These are phyloP conservation scores for Acipenser oxyrinchus DNA, from an alignment of 2,797 vertebrate genomes.

Conservation along the genomic window DNA sequence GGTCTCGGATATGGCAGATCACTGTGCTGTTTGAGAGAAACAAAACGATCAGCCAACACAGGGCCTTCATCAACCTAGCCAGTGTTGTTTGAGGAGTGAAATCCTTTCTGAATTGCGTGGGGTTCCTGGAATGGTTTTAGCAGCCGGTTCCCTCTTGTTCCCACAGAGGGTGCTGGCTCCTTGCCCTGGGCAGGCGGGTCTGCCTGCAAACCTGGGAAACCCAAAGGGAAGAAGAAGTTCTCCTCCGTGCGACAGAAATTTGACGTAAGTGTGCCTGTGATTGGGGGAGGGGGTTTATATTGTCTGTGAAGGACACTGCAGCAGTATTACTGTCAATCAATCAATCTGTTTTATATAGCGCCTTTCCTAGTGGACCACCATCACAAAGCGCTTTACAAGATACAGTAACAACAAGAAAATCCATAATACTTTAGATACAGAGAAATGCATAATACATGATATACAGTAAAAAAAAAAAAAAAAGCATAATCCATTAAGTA, in stretches of 20 bases:
- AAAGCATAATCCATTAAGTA: too few relatives aligned
- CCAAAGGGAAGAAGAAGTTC: slow-evolving; percentile 90
- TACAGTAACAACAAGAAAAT: too few relatives aligned
- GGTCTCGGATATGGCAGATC: too few relatives aligned
- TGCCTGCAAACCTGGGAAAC: slow-evolving; percentile 84
- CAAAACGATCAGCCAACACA: too few relatives aligned
- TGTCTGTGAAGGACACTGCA: neutral
- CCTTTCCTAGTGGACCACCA: too few relatives aligned
- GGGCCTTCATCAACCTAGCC: neutral
- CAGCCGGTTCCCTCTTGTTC: slow-evolving; percentile 14
- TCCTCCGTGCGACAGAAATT: slow-evolving; percentile 89
- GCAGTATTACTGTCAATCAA: neutral
- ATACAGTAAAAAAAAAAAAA: too few relatives aligned
- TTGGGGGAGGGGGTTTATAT: too few relatives aligned
- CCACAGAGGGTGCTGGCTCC: slow-evolving; percentile 73
- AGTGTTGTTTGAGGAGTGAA: neutral
- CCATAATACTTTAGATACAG: too few relatives aligned
- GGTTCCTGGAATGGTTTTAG: neutral
- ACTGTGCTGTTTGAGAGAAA: too few relatives aligned
- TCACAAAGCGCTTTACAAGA: too few relatives aligned
- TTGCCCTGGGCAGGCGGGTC: slow-evolving; percentile 78
- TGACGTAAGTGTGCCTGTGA: slow-evolving; percentile 67
- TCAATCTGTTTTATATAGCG: too few relatives aligned
- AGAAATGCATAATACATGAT: too few relatives aligned
- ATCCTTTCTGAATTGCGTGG: neutral